Percentiles rank a stretch among this genome's conserved stretches.
Evolutionary conservation across 2,888 invertebrate species (phyloP).

Genomic region (Netelia fuscicornis): DNA sequence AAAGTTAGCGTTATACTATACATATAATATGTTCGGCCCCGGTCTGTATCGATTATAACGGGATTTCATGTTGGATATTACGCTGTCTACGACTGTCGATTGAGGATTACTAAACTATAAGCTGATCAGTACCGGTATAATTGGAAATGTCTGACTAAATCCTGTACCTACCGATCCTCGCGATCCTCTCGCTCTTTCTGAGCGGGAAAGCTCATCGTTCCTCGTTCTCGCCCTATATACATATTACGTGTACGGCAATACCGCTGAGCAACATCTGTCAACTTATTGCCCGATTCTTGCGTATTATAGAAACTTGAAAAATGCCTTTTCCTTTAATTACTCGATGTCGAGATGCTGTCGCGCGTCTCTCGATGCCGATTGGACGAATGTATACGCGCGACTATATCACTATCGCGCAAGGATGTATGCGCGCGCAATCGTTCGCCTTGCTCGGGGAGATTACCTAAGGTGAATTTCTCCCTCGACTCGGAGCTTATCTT

Average conservation of each 20-base stretch:
- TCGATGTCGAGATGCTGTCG: no score
- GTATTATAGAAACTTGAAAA: slow-evolving; percentile 10
- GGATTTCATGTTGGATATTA: slow-evolving; percentile 70
- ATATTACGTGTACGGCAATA: slow-evolving; percentile 1
- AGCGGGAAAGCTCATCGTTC: slow-evolving; percentile 54
- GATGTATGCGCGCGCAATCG: background rate
- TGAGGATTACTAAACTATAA: slow-evolving; percentile 73
- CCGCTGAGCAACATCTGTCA: slow-evolving; percentile 47
- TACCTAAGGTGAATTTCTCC: slow-evolving; percentile 43
- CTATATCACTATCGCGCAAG: background rate
- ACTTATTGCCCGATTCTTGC: slow-evolving; percentile 57
- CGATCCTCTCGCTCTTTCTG: slow-evolving; percentile 69
- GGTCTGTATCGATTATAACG: slow-evolving; percentile 69
- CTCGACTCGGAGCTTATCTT: slow-evolving; percentile 25
- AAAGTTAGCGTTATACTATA: slow-evolving; percentile 28
- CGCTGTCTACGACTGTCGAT: slow-evolving; percentile 72
- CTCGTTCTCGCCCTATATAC: slow-evolving; percentile 35
- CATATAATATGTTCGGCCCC: slow-evolving; percentile 20
- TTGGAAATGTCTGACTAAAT: slow-evolving; percentile 74
- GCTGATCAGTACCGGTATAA: slow-evolving; percentile 71
- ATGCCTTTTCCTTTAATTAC: no score
- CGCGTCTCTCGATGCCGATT: background rate
- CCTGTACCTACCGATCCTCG: slow-evolving; percentile 54
- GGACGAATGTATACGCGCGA: background rate
- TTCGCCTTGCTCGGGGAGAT: slow-evolving; percentile 31